Percentiles rank a stretch among this genome's conserved stretches.
Evolutionary conservation across 2,888 invertebrate species (phyloP).

Genomic region (Aporophyla nigra): DNA sequence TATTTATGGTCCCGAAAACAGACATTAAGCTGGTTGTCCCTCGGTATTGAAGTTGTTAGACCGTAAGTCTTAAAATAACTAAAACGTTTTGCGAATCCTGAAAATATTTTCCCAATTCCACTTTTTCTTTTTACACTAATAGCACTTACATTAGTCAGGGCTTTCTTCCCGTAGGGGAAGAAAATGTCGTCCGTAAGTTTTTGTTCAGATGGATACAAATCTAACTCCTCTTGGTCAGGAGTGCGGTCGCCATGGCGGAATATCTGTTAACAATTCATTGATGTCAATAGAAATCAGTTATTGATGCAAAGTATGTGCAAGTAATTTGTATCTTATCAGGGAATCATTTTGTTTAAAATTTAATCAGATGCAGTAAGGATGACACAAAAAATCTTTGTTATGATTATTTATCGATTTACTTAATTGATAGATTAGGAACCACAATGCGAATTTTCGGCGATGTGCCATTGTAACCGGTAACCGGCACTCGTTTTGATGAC

Average conservation of each 20-base stretch:
- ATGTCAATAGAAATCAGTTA: conserved; percentile 11
- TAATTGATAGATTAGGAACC: conserved; percentile 7
- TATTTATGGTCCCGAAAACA: neutral
- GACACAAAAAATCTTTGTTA: neutral
- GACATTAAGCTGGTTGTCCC: neutral
- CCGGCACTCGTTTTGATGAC: conserved; percentile 27
- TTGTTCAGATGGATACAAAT: conserved; percentile 89
- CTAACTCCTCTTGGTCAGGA: conserved; percentile 90
- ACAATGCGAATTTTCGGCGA: conserved; percentile 24
- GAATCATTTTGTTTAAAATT: neutral
- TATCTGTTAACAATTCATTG: conserved; percentile 82
- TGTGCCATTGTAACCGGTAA: conserved; percentile 21
- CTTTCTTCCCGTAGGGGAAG: conserved; percentile 92
- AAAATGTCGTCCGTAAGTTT: conserved; percentile 79
- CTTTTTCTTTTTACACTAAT: neutral
- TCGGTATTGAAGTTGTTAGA: neutral
- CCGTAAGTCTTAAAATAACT: neutral
- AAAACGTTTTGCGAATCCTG: neutral
- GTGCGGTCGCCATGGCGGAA: conserved; percentile 94
- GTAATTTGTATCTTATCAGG: neutral
- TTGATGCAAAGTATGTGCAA: neutral
- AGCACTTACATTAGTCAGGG: conserved; percentile 92
- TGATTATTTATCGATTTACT: conserved; percentile 8
- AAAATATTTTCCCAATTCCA: neutral
- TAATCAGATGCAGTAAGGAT: neutral